Evolutionary conservation across 1,140 invertebrate species (phyloP).

Genomic region (Conus ventricosus): DNA sequence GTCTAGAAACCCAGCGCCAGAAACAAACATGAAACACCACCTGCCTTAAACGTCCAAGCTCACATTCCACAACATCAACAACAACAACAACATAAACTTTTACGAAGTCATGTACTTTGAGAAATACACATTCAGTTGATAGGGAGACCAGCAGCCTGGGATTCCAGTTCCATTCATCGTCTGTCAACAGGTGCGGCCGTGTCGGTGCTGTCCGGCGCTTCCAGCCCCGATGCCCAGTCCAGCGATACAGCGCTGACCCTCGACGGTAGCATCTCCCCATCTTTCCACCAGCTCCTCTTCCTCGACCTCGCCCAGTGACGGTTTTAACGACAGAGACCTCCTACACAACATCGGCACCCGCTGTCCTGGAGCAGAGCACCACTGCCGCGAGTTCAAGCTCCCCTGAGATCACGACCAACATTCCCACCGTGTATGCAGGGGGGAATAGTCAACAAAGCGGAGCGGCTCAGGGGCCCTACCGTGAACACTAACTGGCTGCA

Average conservation of each 20-base stretch:
- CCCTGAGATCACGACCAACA: too few species aligned
- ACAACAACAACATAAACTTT: too few species aligned
- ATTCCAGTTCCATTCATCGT: neutral
- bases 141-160: too few species aligned
- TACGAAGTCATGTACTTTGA: too few species aligned
- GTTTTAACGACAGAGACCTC: neutral
- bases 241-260: neutral
- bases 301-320: neutral
- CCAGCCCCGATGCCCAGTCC: neutral
- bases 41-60: too few species aligned
- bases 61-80: too few species aligned
- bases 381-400: neutral
- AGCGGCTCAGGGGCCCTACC: neutral
- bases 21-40: too few species aligned
- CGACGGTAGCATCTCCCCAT: neutral
- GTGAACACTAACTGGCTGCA: conserved; percentile 3
- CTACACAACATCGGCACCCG: neutral
- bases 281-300: neutral
- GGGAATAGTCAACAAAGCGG: neutral
- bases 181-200: neutral
- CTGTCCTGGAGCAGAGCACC: neutral
- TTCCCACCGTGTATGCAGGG: neutral
- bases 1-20: too few species aligned
- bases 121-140: too few species aligned
- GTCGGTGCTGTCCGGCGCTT: neutral